A percentile compares a stretch with the other conserved stretches of the same genome.
Conservation (phyloP, 2,113 vertebrate species). For the Henicopernis longicauda region DNA sequence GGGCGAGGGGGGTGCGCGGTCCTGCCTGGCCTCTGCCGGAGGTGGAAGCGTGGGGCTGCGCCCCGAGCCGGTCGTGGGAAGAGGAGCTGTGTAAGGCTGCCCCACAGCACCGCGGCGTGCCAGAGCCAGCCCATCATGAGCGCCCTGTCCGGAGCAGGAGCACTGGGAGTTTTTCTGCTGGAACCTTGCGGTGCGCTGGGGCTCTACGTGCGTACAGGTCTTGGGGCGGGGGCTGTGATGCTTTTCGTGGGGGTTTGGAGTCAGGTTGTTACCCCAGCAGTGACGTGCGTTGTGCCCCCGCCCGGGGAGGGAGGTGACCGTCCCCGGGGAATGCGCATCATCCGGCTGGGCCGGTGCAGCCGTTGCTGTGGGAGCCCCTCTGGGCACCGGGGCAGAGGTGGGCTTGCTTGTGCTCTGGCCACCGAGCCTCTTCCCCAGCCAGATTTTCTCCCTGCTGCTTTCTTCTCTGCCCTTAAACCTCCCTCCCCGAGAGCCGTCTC, state of each 20-base stretch:
- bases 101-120: fast-evolving
- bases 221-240: not conserved
- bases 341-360: fast-evolving
- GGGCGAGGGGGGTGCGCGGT: fast-evolving
- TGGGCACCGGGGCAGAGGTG: not conserved
- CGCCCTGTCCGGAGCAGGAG: fast-evolving
- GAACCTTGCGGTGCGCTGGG: fast-evolving
- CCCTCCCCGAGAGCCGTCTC: fast-evolving
- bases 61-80: not conserved
- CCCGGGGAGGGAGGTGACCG: fast-evolving
- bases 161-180: not conserved
- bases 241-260: fast-evolving
- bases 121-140: fast-evolving
- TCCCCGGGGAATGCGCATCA: fast-evolving
- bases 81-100: not conserved
- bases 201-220: fast-evolving
- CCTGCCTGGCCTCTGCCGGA: not conserved
- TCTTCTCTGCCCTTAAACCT: not conserved
- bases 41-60: not conserved
- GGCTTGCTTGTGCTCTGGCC: not conserved
- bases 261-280: fast-evolving
- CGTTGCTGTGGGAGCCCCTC: fast-evolving
- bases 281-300: fast-evolving
- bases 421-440: not conserved
- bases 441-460: not conserved